A percentile compares a stretch with the other conserved stretches of the same genome.
These are phyloP conservation scores for Elegia similella DNA, from an alignment of 2,888 invertebrate genomes.

Conservation along the genomic window DNA sequence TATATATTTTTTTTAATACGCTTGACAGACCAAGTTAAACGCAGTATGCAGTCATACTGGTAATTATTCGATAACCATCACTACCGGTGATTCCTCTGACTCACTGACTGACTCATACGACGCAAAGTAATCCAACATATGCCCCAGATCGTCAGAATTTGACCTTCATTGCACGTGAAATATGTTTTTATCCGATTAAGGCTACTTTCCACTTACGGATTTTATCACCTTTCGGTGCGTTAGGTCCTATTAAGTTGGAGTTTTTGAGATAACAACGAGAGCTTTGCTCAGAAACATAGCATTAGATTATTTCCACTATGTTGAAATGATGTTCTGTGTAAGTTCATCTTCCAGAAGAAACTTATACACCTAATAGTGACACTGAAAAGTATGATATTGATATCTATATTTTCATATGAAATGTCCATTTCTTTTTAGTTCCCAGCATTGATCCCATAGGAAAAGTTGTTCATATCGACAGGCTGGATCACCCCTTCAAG, in stretches of 20 bases:
- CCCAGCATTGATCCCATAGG: too few species aligned
- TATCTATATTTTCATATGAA: constrained; percentile 38
- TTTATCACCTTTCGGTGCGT: too few species aligned
- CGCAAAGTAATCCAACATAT: constrained; percentile 31
- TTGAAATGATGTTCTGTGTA: constrained; percentile 83
- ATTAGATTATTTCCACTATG: constrained; percentile 83
- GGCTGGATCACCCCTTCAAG: too few species aligned
- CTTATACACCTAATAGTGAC: constrained; percentile 74
- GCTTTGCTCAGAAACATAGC: constrained; percentile 84
- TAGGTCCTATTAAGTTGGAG: too few species aligned
- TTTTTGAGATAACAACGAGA: constrained; percentile 87
- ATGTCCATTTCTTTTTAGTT: too few species aligned
- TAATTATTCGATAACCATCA: constrained; percentile 11
- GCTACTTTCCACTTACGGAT: constrained; percentile 1
- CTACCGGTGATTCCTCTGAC: constrained; percentile 36
- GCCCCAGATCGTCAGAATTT: constrained; percentile 1
- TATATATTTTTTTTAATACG: too few species aligned
- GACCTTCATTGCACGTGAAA: constrained; percentile 1
- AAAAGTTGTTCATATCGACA: too few species aligned
- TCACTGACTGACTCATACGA: constrained; percentile 48
- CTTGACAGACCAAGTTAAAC: background rate
- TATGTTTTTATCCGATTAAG: background rate
- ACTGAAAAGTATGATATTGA: constrained; percentile 80
- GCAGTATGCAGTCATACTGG: background rate
- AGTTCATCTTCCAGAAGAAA: constrained; percentile 70